A percentile compares a stretch with the other conserved stretches of the same genome.
These are phyloP conservation scores for Tetramorium bicarinatum DNA, from an alignment of 2,888 invertebrate species.

Conservation along the genomic window DNA sequence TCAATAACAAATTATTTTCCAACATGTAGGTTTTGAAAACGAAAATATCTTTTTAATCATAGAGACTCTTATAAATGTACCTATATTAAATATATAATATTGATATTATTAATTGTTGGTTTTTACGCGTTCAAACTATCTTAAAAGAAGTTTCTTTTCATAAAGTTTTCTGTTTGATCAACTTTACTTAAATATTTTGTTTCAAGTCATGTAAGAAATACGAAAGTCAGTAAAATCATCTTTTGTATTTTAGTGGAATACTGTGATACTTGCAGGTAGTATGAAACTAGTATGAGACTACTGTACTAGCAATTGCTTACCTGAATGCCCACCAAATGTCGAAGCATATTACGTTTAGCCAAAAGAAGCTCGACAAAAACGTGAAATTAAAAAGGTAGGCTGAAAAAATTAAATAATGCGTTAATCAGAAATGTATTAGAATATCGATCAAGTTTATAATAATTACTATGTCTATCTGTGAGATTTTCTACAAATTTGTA, in stretches of 20 bases:
- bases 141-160: background rate
- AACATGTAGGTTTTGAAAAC: background rate
- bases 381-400: conserved; percentile 92
- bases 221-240: background rate
- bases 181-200: conserved; percentile 6
- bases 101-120: background rate
- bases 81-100: background rate
- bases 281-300: background rate
- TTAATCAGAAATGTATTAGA: background rate
- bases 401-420: conserved; percentile 86
- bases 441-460: background rate
- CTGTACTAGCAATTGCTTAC: conserved; percentile 86
- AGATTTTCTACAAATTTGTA: background rate
- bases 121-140: background rate
- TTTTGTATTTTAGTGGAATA: background rate
- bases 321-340: conserved; percentile 95
- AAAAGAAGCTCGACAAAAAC: conserved; percentile 93
- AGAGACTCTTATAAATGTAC: background rate
- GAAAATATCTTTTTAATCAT: background rate
- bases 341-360: conserved; percentile 95
- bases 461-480: background rate
- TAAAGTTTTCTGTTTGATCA: background rate
- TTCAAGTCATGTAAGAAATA: background rate
- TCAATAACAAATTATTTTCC: background rate
- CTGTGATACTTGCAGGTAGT: background rate